These are phyloP conservation scores for Orthosia incerta DNA, from an alignment of 2,888 invertebrate genomes.

Conservation along the genomic window DNA sequence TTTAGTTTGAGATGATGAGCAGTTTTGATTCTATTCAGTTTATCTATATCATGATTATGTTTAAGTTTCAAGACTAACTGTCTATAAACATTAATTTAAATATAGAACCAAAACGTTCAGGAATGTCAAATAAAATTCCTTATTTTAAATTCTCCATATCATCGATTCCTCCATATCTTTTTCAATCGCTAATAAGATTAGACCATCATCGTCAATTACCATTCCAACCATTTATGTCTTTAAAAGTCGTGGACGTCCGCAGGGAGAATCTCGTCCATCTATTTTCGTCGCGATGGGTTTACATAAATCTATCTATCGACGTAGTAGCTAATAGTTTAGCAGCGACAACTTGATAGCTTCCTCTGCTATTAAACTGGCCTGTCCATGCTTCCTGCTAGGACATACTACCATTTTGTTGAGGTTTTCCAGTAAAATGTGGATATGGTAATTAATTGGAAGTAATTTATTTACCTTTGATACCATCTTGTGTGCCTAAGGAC, in stretches of 20 bases:
- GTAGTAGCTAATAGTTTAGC: conserved; percentile 80
- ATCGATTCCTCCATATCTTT: neutral
- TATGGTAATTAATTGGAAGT: conserved; percentile 46
- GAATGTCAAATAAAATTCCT: neutral
- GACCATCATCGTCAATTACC: conserved; percentile 54
- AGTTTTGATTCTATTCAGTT: conserved; percentile 22
- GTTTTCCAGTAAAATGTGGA: conserved; percentile 59
- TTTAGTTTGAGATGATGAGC: conserved; percentile 33
- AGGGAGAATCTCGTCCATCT: conserved; percentile 69
- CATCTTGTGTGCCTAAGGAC: conserved; percentile 26
- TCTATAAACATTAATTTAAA: neutral
- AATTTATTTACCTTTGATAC: conserved; percentile 44
- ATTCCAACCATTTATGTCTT: conserved; percentile 39
- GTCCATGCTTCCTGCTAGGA: conserved; percentile 72
- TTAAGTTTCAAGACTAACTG: neutral
- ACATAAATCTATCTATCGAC: conserved; percentile 85
- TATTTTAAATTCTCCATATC: neutral
- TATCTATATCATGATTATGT: neutral
- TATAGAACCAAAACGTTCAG: neutral
- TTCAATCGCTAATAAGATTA: conserved; percentile 38
- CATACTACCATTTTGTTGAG: conserved; percentile 64
- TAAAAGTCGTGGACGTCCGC: conserved; percentile 63
- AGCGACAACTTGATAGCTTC: conserved; percentile 89
- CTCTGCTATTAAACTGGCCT: conserved; percentile 79
- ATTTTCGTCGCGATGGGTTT: conserved; percentile 73